Percentiles rank a stretch among this genome's conserved stretches.
These are phyloP conservation scores for Platycheirus albimanus DNA, from an alignment of 2,888 invertebrate genomes.

Conservation along the genomic window DNA sequence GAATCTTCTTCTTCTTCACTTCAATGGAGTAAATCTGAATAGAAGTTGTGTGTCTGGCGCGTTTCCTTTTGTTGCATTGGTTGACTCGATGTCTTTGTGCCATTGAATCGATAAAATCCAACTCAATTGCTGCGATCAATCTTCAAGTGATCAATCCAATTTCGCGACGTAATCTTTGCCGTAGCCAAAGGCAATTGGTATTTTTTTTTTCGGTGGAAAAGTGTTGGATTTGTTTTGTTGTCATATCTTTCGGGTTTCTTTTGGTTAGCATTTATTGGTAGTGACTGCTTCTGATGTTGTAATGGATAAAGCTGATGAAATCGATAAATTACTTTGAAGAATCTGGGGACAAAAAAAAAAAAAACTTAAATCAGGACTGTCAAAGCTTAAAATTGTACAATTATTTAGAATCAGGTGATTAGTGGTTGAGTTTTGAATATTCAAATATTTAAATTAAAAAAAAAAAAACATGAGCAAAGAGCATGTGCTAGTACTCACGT, in stretches of 20 bases:
- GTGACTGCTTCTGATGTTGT: slow-evolving; percentile 1
- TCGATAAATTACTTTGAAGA: slow-evolving; percentile 26
- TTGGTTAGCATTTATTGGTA: slow-evolving; percentile 2
- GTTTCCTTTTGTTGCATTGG: slow-evolving; percentile 31
- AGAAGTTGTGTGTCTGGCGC: slow-evolving; percentile 3
- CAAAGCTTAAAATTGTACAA: no score
- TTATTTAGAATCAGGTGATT: no score
- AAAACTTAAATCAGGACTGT: no score
- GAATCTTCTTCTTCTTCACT: slow-evolving; percentile 40
- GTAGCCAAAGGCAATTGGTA: slow-evolving; percentile 8
- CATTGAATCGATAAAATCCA: slow-evolving; percentile 52
- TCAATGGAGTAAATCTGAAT: slow-evolving; percentile 39
- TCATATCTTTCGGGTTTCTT: slow-evolving; percentile 10
- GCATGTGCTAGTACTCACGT: no score
- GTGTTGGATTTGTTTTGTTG: slow-evolving; percentile 34
- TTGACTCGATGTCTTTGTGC: slow-evolving; percentile 9
- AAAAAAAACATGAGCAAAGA: no score
- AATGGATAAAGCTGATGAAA: slow-evolving; percentile 24
- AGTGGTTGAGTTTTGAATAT: no score
- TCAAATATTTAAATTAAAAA: no score
- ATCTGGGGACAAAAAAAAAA: slow-evolving; percentile 60
- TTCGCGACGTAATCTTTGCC: slow-evolving; percentile 57
- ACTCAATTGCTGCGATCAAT: slow-evolving; percentile 64
- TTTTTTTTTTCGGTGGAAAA: slow-evolving; percentile 11
- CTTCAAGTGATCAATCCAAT: slow-evolving; percentile 67